Conservation (phyloP, 1,140 invertebrate genomes). For the Heterodera schachtii region DNA sequence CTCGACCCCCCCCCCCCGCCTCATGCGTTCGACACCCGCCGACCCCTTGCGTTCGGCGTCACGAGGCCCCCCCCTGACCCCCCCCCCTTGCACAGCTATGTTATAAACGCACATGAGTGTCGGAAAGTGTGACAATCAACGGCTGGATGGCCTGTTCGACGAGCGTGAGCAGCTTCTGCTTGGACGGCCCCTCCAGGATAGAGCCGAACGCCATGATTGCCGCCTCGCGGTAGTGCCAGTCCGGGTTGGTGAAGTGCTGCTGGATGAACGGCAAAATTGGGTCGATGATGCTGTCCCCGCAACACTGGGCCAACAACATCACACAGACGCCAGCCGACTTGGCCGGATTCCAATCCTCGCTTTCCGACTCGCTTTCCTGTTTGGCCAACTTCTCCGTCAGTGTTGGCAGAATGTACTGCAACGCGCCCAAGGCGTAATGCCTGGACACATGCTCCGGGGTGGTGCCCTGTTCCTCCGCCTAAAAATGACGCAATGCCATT, state of each 20-base stretch:
- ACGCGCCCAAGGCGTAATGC: conserved; percentile 89
- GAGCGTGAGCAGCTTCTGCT: conserved; percentile 81
- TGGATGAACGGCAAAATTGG: conserved; percentile 96
- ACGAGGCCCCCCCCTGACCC: too few species aligned
- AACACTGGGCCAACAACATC: conserved; percentile 93
- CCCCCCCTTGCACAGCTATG: too few species aligned
- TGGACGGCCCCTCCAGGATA: conserved; percentile 89
- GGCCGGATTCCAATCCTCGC: conserved; percentile 99
- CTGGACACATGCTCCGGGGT: conserved; percentile 85
- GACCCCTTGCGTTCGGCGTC: too few species aligned
- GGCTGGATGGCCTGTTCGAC: conserved; percentile 95
- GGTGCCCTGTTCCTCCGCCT: conserved; percentile 83
- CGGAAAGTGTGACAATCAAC: conserved; percentile 89
- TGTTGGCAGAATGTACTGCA: conserved; percentile 91
- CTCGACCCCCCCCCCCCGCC: too few species aligned
- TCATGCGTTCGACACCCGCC: too few species aligned
- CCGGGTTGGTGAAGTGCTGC: conserved; percentile 85
- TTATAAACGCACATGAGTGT: conserved; percentile 73
- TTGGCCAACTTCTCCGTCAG: conserved; percentile 88
- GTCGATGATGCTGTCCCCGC: conserved; percentile 93
- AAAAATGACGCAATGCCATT: not conserved
- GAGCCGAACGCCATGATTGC: conserved; percentile 97
- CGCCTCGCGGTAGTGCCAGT: conserved; percentile 94
- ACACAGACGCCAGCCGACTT: conserved; percentile 99
- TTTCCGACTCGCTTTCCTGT: conserved; percentile 77